These are phyloP conservation scores for Agonopterix arenella DNA, from an alignment of 2,888 invertebrate species.

Conservation along the genomic window DNA sequence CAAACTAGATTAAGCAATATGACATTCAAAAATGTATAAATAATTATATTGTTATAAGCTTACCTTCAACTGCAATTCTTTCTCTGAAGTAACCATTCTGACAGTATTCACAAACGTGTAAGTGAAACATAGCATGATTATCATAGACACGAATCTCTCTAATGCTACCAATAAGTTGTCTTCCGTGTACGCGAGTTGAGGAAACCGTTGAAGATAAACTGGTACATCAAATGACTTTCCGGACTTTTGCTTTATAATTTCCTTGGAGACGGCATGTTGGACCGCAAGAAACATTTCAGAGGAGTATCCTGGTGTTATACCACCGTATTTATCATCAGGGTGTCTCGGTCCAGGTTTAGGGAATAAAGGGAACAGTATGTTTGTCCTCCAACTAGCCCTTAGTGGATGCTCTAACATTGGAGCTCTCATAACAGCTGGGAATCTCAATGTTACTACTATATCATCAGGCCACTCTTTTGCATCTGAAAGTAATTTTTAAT, in stretches of 20 bases:
- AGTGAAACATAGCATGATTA: conserved; percentile 88
- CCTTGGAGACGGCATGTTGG: conserved; percentile 61
- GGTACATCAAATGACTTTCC: conserved; percentile 47
- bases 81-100: conserved; percentile 84
- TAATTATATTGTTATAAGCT: conserved; percentile 1
- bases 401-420: conserved; percentile 58
- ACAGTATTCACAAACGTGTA: conserved; percentile 89
- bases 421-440: conserved; percentile 80
- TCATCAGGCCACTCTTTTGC: conserved; percentile 67
- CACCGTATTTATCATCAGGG: conserved; percentile 58
- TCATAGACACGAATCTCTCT: conserved; percentile 83
- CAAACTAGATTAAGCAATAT: no score
- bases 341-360: conserved; percentile 83
- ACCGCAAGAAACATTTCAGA: conserved; percentile 64
- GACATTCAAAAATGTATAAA: neutral
- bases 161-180: conserved; percentile 83
- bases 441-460: conserved; percentile 75
- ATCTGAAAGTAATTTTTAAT: no score
- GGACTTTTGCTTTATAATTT: conserved; percentile 56
- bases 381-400: conserved; percentile 82
- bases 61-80: conserved; percentile 86
- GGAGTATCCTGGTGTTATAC: conserved; percentile 71
- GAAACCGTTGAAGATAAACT: conserved; percentile 80
- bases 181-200: conserved; percentile 82
- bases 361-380: conserved; percentile 81